Evolutionary conservation across 2,888 invertebrate species (phyloP).

Genomic region (Drosophila mercatorum): DNA sequence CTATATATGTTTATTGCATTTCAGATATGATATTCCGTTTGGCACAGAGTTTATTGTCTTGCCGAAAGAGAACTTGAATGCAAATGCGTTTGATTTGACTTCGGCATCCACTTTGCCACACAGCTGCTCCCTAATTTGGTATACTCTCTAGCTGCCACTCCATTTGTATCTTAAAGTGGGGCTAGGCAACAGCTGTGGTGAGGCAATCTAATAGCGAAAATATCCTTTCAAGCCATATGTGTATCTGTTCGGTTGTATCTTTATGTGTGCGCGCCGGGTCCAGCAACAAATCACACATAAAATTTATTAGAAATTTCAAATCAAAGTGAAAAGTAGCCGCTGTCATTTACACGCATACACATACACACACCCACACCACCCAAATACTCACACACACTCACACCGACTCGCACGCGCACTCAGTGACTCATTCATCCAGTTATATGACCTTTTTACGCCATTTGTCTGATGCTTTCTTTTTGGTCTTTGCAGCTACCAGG

Average conservation of each 20-base stretch:
- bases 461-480: constrained; percentile 59
- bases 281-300: constrained; percentile 73
- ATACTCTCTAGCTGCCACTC: neutral
- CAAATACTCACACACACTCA: constrained; percentile 6
- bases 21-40: constrained; percentile 12
- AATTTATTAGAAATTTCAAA: constrained; percentile 79
- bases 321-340: constrained; percentile 78
- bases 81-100: neutral
- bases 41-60: constrained; percentile 10
- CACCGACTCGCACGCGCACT: constrained; percentile 12
- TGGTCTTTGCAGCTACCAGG: constrained; percentile 86
- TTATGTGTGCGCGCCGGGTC: constrained; percentile 63
- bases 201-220: neutral
- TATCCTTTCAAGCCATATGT: constrained; percentile 57
- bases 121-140: neutral
- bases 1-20: constrained; percentile 30
- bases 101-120: neutral
- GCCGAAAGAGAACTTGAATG: neutral
- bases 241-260: constrained; percentile 67
- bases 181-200: constrained; percentile 19
- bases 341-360: constrained; percentile 55
- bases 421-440: constrained; percentile 48
- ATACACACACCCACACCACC: constrained; percentile 7
- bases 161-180: neutral
- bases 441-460: constrained; percentile 71